phyloP scores from a whole-genome alignment of 2,113 vertebrate genomes.

The Ammodytes dubius region DNA sequence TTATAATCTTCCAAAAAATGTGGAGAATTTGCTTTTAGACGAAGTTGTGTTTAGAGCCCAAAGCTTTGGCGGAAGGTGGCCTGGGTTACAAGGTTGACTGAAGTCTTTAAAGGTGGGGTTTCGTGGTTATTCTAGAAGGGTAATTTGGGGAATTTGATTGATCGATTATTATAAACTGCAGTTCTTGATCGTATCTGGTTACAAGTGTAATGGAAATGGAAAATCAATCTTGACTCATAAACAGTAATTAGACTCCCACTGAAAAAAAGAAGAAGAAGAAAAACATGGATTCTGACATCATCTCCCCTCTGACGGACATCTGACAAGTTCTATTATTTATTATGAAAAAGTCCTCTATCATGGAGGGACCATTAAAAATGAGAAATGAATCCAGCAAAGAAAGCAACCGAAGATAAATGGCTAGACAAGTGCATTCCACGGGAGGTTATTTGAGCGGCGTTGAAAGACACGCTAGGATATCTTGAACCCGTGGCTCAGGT shows the following conservation, averaged over 20 bases:
- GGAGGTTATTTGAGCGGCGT: constrained; percentile 52
- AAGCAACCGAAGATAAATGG: constrained; percentile 62
- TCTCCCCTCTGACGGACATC: constrained; percentile 46
- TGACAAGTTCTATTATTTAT: constrained; percentile 60
- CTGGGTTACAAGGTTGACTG: constrained; percentile 52
- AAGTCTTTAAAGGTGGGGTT: constrained; percentile 46
- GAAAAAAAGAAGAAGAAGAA: neutral
- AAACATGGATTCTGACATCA: constrained; percentile 55
- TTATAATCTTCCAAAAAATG: constrained; percentile 87
- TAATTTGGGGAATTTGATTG: constrained; percentile 21
- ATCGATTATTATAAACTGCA: constrained; percentile 21
- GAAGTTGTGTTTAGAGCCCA: constrained; percentile 78
- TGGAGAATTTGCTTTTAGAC: constrained; percentile 84
- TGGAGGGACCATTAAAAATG: constrained; percentile 58
- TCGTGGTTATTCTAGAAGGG: constrained; percentile 28
- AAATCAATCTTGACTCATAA: constrained; percentile 20
- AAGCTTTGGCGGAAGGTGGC: constrained; percentile 26
- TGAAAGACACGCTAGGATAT: constrained; percentile 68
- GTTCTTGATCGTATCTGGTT: constrained; percentile 20
- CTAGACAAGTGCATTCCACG: constrained; percentile 54
- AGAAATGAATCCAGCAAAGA: constrained; percentile 53
- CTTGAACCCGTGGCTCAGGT: constrained; percentile 16
- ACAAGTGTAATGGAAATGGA: neutral
- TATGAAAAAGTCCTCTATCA: constrained; percentile 50
- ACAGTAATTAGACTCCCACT: constrained; percentile 11